Evolutionary conservation across 92 coral and sea anemone species (phyloP), one percentile per base, ranked within the genome.

Genomic region (Zoanthus solanderi): DNA sequence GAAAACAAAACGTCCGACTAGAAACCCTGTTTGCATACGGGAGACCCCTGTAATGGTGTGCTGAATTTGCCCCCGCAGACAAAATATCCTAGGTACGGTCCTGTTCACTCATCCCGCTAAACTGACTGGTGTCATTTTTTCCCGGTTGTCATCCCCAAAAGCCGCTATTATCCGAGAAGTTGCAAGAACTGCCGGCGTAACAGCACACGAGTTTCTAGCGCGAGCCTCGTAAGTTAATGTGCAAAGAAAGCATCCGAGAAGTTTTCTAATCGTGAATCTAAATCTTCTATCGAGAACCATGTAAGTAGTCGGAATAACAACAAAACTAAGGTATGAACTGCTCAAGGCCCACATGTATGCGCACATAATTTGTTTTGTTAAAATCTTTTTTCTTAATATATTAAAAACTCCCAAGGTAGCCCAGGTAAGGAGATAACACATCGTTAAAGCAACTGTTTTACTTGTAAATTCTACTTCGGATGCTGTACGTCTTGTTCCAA

Each of bases 381-480:
- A 17, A 65, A 65, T 65, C 9, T 17, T 18, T 2, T 44, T 28
- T 7, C 32, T 30, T 4, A 30, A 15, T 11, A 29, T 29, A 34
- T 61, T 46, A 16, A 37, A 28, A n/a, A 16, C 53, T 17, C 71
- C 75, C 9, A 83, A 56, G 31, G 71, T 76, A 12, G 63, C 61
- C 34, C 52, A 31, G 0, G 57, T 56, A n/a, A 83, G 42, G 15
- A 87, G 11, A 11, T 65, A 66, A 23, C 80, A 32, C 10, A 87
- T 0, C 29, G 37, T 45, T 37, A 87, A n/a, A 23, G 42, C 78
- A 77, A 45, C 13, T 23, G 50, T 44, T 9, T 45, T 61, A 11
- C 60, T 76, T 7, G 90, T 87, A 72, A 87, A 87, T 45, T 44
- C 54, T 6, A 87, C 83, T 61, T 87, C 90, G 14, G 76, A 58